A percentile compares a stretch with the other conserved stretches of the same genome.
Conservation (phyloP, 2,797 vertebrate species). For the Hylomyscus alleni region DNA sequence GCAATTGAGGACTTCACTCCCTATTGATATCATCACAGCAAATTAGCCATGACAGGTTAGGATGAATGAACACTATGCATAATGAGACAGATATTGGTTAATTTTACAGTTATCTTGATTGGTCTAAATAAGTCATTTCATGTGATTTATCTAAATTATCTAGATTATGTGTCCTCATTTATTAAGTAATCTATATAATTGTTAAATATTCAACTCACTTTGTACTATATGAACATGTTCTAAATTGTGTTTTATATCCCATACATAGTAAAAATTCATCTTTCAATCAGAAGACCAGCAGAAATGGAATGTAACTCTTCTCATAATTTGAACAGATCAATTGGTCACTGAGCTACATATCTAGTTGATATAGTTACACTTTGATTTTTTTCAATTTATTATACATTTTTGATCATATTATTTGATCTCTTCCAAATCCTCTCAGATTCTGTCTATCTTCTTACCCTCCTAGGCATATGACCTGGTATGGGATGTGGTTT, state of each 20-base stretch:
- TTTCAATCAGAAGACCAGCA: neutral
- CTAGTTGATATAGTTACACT: neutral
- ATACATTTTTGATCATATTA: neutral
- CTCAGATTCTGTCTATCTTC: neutral
- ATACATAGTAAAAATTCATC: neutral
- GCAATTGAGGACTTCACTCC: neutral
- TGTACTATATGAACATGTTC: neutral
- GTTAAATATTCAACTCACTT: conserved; percentile 16
- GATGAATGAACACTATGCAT: conserved; percentile 33
- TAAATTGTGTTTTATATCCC: neutral
- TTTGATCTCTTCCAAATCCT: neutral
- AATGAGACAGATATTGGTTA: conserved; percentile 40
- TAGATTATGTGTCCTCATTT: neutral
- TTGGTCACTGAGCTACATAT: neutral
- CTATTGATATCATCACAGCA: conserved; percentile 3
- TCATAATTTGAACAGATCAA: neutral
- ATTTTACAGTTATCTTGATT: conserved; percentile 57
- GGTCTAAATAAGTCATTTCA: conserved; percentile 25
- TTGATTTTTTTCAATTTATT: neutral
- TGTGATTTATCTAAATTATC: conserved; percentile 55
- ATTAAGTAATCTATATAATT: neutral
- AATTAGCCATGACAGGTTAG: conserved; percentile 35
- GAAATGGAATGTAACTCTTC: neutral
- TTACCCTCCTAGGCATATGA: neutral
- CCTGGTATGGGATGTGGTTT: neutral